phyloP scores from a whole-genome alignment of 1,140 invertebrate species.

The Lordiphosa stackelbergi region DNA sequence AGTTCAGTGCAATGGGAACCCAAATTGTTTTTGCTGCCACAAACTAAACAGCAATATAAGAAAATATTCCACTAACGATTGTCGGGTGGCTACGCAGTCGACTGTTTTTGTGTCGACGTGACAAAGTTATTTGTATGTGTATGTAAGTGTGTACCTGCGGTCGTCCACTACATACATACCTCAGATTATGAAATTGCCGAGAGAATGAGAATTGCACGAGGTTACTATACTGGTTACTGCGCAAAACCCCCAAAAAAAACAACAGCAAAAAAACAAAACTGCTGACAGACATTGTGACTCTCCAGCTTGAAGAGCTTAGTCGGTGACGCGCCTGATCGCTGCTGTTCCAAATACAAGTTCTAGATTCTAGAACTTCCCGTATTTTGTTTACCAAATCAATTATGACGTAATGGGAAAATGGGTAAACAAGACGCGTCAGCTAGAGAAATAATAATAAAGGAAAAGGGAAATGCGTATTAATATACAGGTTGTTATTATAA shows the following conservation, averaged over 20 bases:
- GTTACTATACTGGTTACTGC: constrained; percentile 17
- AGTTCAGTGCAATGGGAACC: no score
- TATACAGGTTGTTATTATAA: no score
- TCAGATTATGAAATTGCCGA: constrained; percentile 45
- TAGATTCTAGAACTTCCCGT: neutral
- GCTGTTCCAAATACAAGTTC: constrained; percentile 1
- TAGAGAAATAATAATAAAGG: no score
- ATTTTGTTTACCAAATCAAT: no score
- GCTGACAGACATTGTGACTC: constrained; percentile 48
- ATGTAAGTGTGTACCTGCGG: constrained; percentile 11
- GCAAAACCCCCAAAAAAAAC: constrained; percentile 28
- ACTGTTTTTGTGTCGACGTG: constrained; percentile 38
- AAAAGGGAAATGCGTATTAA: no score
- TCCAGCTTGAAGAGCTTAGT: constrained; percentile 20
- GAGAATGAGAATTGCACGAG: constrained; percentile 30
- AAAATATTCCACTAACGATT: no score
- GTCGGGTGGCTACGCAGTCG: constrained; percentile 14
- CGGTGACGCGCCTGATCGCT: no score
- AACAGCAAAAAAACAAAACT: constrained; percentile 22
- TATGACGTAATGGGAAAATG: no score
- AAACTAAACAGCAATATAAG: no score
- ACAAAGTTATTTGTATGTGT: constrained; percentile 22
- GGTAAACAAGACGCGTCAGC: no score
- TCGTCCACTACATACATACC: constrained; percentile 19
- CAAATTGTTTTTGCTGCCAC: no score